phyloP scores from a whole-genome alignment of 2,113 vertebrate genomes.

The Planiliza haematocheilus region DNA sequence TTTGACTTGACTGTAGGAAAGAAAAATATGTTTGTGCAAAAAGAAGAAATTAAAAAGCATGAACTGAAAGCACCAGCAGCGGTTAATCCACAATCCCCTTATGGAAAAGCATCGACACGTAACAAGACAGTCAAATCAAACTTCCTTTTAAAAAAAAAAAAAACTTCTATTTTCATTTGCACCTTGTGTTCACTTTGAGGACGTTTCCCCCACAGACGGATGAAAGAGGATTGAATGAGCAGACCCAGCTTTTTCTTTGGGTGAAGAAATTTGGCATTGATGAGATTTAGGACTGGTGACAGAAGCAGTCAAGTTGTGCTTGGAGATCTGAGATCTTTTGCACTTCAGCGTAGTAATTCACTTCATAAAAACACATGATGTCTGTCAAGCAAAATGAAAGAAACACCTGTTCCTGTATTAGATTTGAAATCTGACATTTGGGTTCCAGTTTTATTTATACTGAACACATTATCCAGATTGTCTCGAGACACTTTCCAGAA shows the following conservation, averaged over 20 bases:
- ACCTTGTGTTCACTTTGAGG: not conserved
- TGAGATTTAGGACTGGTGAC: no score
- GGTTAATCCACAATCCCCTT: not conserved
- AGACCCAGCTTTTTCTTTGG: not conserved
- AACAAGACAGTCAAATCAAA: not conserved
- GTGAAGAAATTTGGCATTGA: not conserved
- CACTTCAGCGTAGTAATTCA: no score
- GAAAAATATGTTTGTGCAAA: conserved; percentile 12
- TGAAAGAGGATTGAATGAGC: not conserved
- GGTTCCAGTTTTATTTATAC: no score
- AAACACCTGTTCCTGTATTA: no score
- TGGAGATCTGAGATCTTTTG: no score
- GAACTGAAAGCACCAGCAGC: not conserved
- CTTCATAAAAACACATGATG: no score
- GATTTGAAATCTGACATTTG: no score
- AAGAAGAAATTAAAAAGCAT: not conserved
- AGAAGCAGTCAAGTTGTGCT: no score
- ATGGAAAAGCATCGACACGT: not conserved
- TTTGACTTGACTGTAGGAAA: conserved; percentile 18
- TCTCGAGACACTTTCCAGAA: no score
- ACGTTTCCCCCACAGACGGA: not conserved
- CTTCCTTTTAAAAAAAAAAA: not conserved
- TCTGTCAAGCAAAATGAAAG: no score
- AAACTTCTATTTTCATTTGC: not conserved
- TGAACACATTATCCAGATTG: no score